Conservation (phyloP, 2,113 vertebrate genomes). For the Ariopsis seemanni region DNA sequence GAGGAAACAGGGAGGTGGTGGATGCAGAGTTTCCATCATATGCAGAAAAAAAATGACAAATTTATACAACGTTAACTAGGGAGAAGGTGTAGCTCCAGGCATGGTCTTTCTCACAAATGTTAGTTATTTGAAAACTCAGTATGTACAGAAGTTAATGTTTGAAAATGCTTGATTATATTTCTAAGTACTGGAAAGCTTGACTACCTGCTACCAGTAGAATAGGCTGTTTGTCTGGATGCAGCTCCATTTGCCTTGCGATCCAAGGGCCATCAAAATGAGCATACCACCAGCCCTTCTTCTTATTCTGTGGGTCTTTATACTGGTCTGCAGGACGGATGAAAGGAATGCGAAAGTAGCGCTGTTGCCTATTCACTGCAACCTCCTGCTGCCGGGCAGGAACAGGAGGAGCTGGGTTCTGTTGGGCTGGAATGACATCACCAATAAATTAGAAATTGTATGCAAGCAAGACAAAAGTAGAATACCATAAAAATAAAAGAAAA, state of each 20-base stretch:
- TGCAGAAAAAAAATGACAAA: not conserved
- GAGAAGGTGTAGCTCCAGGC: not conserved
- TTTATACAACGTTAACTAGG: not conserved
- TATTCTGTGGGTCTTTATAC: slow-evolving; percentile 96
- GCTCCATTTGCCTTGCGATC: slow-evolving; percentile 95
- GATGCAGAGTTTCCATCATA: not conserved
- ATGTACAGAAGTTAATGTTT: not conserved
- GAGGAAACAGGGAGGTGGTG: not conserved
- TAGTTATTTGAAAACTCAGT: not conserved
- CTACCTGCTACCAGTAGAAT: slow-evolving; percentile 93
- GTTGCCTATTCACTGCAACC: slow-evolving; percentile 85
- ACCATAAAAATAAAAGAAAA: not conserved
- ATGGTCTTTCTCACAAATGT: not conserved
- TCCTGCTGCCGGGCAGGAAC: slow-evolving; percentile 82
- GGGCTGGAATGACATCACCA: slow-evolving; percentile 69
- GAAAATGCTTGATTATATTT: not conserved
- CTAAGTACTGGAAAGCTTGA: slow-evolving; percentile 42
- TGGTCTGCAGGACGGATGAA: slow-evolving; percentile 96
- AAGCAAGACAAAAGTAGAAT: not conserved
- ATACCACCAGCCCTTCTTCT: slow-evolving; percentile 99
- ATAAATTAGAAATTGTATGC: slow-evolving; percentile 9
- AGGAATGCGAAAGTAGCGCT: slow-evolving; percentile 96
- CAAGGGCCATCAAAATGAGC: slow-evolving; percentile 95
- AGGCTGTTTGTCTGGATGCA: slow-evolving; percentile 96
- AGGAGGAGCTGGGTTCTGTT: slow-evolving; percentile 83